Percentiles rank a stretch among this genome's conserved stretches.
Evolutionary conservation across 2,888 invertebrate species (phyloP).

Genomic region (Pyralis farinalis): DNA sequence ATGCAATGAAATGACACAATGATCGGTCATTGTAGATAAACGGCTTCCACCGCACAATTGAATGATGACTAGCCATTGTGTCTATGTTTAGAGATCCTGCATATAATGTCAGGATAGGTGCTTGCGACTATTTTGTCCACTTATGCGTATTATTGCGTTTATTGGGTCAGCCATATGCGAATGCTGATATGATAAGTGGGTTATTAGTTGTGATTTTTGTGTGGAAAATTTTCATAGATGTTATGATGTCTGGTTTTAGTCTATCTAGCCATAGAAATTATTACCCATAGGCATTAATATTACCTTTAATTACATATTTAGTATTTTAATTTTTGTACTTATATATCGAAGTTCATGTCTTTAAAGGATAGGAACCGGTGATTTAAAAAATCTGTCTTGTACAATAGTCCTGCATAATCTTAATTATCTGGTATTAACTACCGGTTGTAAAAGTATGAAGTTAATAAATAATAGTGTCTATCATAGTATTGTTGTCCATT

Average conservation of each 20-base stretch:
- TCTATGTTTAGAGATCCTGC: slow-evolving; percentile 80
- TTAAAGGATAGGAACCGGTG: no score
- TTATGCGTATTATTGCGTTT: slow-evolving; percentile 62
- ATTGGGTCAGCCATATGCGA: slow-evolving; percentile 62
- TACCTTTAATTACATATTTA: no score
- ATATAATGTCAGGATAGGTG: slow-evolving; percentile 65
- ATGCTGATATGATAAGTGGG: slow-evolving; percentile 47
- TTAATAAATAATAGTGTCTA: no score
- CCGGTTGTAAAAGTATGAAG: no score
- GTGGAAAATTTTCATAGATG: slow-evolving; percentile 2
- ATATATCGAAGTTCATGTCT: no score
- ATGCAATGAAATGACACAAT: slow-evolving; percentile 62
- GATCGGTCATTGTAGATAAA: slow-evolving; percentile 66
- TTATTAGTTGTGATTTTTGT: slow-evolving; percentile 20
- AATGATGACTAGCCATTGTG: slow-evolving; percentile 75
- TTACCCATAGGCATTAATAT: no score
- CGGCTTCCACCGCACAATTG: slow-evolving; percentile 75
- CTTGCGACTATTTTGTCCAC: slow-evolving; percentile 53
- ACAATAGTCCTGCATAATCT: no score
- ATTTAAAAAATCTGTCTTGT: no score
- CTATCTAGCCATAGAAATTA: no score
- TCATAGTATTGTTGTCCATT: no score
- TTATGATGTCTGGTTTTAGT: background rate
- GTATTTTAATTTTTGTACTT: no score
- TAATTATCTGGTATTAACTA: no score